Base-by-base conservation (phyloP, 2,888 invertebrate genomes). In the Hirtodrosophila duncani region DNA sequence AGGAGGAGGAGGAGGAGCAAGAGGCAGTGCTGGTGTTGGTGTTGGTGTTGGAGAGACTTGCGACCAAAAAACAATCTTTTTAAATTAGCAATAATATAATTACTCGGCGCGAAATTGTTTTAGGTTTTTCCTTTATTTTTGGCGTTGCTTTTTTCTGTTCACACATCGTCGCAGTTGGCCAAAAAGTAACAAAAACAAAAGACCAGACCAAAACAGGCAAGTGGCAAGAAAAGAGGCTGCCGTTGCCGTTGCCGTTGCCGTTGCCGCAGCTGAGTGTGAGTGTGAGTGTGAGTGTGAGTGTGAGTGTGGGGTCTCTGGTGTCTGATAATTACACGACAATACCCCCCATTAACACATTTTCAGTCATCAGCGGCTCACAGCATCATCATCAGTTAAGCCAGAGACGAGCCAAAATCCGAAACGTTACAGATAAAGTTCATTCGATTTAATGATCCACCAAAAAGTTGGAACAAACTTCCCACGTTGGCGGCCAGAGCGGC, bases 321-420 rank as follows among this genome's bases (percentile, higher is more conserved):
- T 36, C 37, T 74, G 81, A 74, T 74, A 74, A 74, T 74, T 74
- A 74, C 79, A 74, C 79, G 81, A 74, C 81, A 74, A 74, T 74
- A 81, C 72, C 72, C 72, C 81, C 72, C 72, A 74, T 74, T 74
- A 74, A 74, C 72, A 74, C 72, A 74, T 74, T 78, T 74, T 81
- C 79, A 74, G 75, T 68, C 65, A 71, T 63, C 72, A 63, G 48
- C 60, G n/a, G 60, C 66, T 58, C 78, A 64, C 70, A 71, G 72
- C 77, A 18, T 44, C 51, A n/a, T 34, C 18, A 36, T 17, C 37
- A 38, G 17, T 20, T 14, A 14, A 3, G 4, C 16, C 52, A 55
- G 27, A 37, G n/a, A 23, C 10, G 27, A 53, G 60, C 26, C 43
- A 31, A 30, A 6, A 20, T 39, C 34, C 23, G 33, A 52, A 24